Base-by-base conservation (phyloP, 1,140 invertebrate genomes). In the Penaeus japonicus region DNA sequence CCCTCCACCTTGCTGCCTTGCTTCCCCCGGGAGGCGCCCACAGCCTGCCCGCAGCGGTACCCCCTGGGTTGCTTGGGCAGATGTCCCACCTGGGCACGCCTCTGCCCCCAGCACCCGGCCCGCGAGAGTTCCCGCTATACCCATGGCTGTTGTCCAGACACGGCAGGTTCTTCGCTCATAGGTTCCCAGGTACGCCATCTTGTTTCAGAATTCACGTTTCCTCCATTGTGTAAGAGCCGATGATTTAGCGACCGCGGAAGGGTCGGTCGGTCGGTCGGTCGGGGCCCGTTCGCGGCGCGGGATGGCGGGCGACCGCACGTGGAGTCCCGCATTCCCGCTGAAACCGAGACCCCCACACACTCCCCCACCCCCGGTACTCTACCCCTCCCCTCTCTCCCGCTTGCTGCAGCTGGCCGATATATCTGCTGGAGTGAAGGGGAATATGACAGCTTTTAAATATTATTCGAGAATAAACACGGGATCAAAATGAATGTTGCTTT, bases 61-160 rank as follows among this genome's bases (percentile, higher is more conserved):
- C 55, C 59, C 87, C 87, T 10, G 75, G 84, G 12, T 20, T 89
- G 27, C 53, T 89, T 82, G 87, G 87, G 1, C 87, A 89, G 77
- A 85, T 89, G 82, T 62, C 87, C 1, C 87, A 84, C 75, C 82
- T 89, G 83, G 87, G 87, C 24, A 89, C 87, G 32, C 87, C 87
- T n/a, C 57, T 89, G 47, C 87, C 87, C n/a, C 87, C 87, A 20
- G 83, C 84, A 24, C 85, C 89, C 1, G 86, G 83, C 30, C 89
- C 87, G 35, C 84, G 86, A 39, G 89, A 90, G 82, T 97, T 97
- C 92, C 96, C 96, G 55, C 93, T 98, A 22, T 97, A 97, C 92
- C 97, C 97, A 0, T 98, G 97, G 97, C 93, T 98, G 4, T 93
- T 98, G 7, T 97, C 96, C 84, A 94, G 97, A 91, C 97, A 97